A percentile compares a stretch with the other conserved stretches of the same genome.
Evolutionary conservation across 1,140 invertebrate species (phyloP).

Genomic region (fruit fly (Drosophila melanogaster)): DNA sequence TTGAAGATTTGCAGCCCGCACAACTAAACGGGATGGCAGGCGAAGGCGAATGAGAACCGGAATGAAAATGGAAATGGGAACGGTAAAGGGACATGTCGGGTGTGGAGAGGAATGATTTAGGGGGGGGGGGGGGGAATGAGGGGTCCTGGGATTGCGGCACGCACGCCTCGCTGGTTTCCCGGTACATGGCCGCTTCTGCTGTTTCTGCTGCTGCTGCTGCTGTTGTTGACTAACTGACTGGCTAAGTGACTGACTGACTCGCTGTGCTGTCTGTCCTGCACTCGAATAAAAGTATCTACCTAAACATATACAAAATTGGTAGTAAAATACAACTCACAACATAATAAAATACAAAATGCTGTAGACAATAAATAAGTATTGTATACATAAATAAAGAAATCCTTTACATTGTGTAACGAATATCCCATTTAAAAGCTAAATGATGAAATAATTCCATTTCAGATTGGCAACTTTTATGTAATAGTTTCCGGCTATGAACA

Average conservation of each 20-base stretch:
- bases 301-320: background rate
- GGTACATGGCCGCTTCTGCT: conserved; percentile 29
- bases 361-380: too few relatives aligned
- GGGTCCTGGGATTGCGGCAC: conserved; percentile 40
- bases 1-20: conserved; percentile 82
- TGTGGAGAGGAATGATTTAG: background rate
- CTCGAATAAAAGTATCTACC: background rate
- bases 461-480: too few relatives aligned
- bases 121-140: background rate
- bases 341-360: background rate
- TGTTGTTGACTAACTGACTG: conserved; percentile 60
- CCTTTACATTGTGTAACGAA: too few relatives aligned
- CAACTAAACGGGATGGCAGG: conserved; percentile 67
- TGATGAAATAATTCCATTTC: too few relatives aligned
- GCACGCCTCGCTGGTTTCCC: conserved; percentile 57
- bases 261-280: conserved; percentile 22
- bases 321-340: too few relatives aligned
- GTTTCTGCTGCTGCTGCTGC: conserved; percentile 38
- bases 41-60: conserved; percentile 20
- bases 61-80: conserved; percentile 31
- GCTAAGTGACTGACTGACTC: conserved; percentile 53
- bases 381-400: too few relatives aligned
- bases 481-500: too few relatives aligned
- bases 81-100: background rate
- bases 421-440: too few relatives aligned